Base-by-base conservation (phyloP, 2,797 vertebrate species). In the Macropus fuliginosus region DNA sequence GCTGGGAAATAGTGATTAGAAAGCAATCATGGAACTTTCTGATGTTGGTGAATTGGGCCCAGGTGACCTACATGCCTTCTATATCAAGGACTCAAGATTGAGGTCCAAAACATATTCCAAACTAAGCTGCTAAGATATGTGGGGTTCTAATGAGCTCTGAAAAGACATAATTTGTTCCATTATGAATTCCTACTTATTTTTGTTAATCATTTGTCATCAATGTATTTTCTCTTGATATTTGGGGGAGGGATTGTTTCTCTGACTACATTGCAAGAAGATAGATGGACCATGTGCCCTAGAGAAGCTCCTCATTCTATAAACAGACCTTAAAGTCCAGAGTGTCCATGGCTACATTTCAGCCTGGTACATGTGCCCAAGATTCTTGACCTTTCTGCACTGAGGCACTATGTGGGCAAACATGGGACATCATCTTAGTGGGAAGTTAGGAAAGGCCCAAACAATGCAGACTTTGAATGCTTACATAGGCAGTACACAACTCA, bases 1-100 rank as follows among this genome's bases (percentile, higher is more conserved):
- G 94, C 98, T 98, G 95, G 98, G 98, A 98, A 98, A 98, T 98
- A 98, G 97, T 96, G 97, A 98, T 98, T 98, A 98, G 98, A 98
- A 98, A 98, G 98, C 98, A 98, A 98, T 98, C 98, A 98, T 96
- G 97, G 96, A 98, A 96, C 94, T 98, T 97, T 98, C 98, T 98
- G 98, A 98, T 97, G 98, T 98, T 97, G 97, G 91, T 93, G 0
- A 50, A 50, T 98, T 98, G 98, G 98, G 98, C 98, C 97, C 98
- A 98, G 97, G 97, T 98, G 97, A 98, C 98, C 98, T 93, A 95
- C 92, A 98, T 98, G 0, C 92, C 96, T 93, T 98, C 97, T 98
- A 96, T 98, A 98, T 98, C 94, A 98, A 95, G 98, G 97, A 98
- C 98, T 98, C 97, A 96, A 98, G 97, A 98, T 96, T 98, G 97